phyloP scores from a whole-genome alignment of 2,113 vertebrate genomes.

The Australoheros scitulus region DNA sequence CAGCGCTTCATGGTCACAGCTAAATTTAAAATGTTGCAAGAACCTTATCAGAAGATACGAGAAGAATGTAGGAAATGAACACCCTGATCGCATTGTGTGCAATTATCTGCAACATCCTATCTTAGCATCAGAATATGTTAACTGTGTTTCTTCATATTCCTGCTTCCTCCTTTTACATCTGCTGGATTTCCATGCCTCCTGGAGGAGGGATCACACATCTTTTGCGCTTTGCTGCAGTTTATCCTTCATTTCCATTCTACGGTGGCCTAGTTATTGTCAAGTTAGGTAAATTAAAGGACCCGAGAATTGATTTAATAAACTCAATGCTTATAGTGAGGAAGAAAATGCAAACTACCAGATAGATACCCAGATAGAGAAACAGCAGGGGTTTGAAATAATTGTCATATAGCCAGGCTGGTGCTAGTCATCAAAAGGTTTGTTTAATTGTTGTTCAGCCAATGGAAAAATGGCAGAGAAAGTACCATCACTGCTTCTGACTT shows the following conservation, averaged over 20 bases:
- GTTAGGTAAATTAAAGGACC: neutral
- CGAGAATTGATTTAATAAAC: neutral
- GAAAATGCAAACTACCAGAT: neutral
- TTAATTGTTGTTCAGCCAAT: neutral
- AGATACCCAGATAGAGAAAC: neutral
- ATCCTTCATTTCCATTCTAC: neutral
- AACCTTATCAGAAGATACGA: neutral
- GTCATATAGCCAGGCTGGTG: neutral
- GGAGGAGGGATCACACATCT: neutral
- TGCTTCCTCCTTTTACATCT: neutral
- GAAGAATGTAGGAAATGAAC: neutral
- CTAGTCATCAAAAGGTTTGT: neutral
- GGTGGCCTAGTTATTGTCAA: neutral
- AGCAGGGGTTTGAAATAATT: neutral
- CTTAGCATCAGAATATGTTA: neutral
- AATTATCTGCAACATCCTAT: neutral
- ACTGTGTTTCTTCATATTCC: neutral
- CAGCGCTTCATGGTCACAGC: neutral
- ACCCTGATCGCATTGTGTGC: neutral
- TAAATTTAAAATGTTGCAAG: slow-evolving; percentile 9
- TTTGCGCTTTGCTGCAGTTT: neutral
- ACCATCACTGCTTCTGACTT: neutral
- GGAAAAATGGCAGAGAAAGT: neutral
- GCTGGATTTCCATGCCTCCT: neutral
- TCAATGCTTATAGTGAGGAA: neutral